Conservation (phyloP, 2,888 invertebrate species). For the Sycophila texana region DNA sequence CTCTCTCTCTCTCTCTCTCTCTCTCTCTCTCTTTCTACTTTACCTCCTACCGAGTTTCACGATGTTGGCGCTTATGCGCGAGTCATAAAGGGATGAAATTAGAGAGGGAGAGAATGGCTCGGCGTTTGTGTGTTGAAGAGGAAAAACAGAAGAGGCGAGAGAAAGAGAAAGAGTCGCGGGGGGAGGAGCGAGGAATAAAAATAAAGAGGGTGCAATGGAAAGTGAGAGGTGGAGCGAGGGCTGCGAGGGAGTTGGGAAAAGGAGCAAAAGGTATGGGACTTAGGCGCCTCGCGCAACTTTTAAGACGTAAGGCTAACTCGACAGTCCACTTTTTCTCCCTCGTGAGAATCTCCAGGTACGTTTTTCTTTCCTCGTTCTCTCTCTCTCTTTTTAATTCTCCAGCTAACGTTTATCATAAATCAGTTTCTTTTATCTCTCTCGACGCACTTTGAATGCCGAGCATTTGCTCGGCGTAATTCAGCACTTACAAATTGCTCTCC, state of each 20-base stretch:
- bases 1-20: constrained; percentile 1
- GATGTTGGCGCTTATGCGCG: constrained; percentile 5
- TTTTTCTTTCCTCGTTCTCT: no score
- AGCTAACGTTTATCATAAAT: no score
- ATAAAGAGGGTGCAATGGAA: constrained; percentile 13
- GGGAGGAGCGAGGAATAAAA: background rate
- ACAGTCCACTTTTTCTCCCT: no score
- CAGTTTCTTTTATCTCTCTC: no score
- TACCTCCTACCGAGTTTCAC: constrained; percentile 5
- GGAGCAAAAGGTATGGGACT: constrained; percentile 1
- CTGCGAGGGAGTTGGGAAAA: background rate
- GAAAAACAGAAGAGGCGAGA: constrained; percentile 16
- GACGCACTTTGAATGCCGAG: no score
- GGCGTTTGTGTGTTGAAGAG: background rate
- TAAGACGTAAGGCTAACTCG: background rate
- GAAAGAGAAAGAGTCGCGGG: background rate
- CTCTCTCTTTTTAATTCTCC: no score
- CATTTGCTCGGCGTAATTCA: no score
- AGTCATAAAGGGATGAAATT: constrained; percentile 45
- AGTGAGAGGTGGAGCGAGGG: background rate
- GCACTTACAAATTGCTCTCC: no score
- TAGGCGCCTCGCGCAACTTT: constrained; percentile 5
- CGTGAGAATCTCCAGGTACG: no score
- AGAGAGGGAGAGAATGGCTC: constrained; percentile 9
- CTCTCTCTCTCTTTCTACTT: background rate